These are phyloP conservation scores for Epinotia ramella DNA, from an alignment of 2,888 invertebrate species.

Conservation along the genomic window DNA sequence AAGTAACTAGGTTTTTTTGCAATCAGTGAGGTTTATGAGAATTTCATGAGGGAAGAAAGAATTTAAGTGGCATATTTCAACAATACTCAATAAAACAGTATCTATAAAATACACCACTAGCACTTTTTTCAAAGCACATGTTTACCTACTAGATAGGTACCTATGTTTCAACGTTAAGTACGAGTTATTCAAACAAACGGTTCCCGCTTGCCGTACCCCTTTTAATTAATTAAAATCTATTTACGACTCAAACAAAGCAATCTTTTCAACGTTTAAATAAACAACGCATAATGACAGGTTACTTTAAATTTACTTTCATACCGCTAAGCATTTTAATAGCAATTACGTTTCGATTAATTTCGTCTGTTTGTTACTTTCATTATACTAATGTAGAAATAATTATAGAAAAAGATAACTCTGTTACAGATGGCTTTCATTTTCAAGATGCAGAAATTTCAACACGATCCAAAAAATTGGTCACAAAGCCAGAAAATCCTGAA, in stretches of 20 bases:
- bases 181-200: background rate
- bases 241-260: background rate
- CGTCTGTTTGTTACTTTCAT: slow-evolving; percentile 37
- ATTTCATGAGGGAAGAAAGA: too few species aligned
- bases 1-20: too few species aligned
- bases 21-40: too few species aligned
- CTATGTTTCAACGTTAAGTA: too few species aligned
- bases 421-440: slow-evolving; percentile 9
- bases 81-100: too few species aligned
- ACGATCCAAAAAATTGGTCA: background rate
- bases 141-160: too few species aligned
- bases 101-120: too few species aligned
- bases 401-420: slow-evolving; percentile 20
- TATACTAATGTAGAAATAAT: slow-evolving; percentile 41
- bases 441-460: slow-evolving; percentile 13
- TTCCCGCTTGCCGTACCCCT: background rate
- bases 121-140: too few species aligned
- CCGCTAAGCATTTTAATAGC: slow-evolving; percentile 4
- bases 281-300: slow-evolving; percentile 11
- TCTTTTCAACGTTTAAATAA: background rate
- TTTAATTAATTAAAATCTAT: background rate
- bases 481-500: background rate
- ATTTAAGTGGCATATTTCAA: too few species aligned
- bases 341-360: slow-evolving; percentile 26
- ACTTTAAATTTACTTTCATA: slow-evolving; percentile 24